Base-by-base conservation (phyloP, 2,113 vertebrate species). In the Shinisaurus crocodilurus region DNA sequence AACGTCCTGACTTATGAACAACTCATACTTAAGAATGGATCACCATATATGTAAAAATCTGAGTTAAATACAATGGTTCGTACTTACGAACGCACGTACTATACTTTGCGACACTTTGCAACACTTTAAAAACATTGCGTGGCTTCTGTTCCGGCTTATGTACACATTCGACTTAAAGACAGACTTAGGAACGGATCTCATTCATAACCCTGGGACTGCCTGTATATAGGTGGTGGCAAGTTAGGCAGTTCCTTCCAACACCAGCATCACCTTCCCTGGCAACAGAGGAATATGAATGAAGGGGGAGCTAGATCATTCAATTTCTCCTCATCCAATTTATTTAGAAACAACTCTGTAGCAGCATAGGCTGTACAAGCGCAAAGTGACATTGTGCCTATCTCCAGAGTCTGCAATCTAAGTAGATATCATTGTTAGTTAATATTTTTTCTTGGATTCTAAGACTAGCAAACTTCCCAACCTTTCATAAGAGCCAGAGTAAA, bases 401-500 rank as follows among this genome's bases (percentile, higher is more conserved):
- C 9, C 48, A 50, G 70, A 48, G 15, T 76, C 5, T 54, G 1
- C 13, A 45, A 37, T 1, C 40, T 65, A 8, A 72, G 75, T 69
- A 74, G 50, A 70, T 23, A 76, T 7, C 82, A 23, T 43, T 80
- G 6, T 88, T 90, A 5, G 5, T 27, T 88, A 3, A 50, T 50
- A 34, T 84, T 89, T 2, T 90, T 88, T 85, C 1, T 91, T 90
- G 18, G 20, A 37, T 16, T 37, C 90, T 25, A 48, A 86, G 88
- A 86, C 45, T 50, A 95, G 69, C 57, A 43, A 83, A 87, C 72
- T 92, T 7, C 48, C 50, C 20, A 34, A 75, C 67, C 90, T 85
- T 93, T 57, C 48, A 86, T 85, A 89, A 72, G 2, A 86, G 92
- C n/a, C 10, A 70, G 48, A 70, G 29, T 70, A 86, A 86, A 90